These are phyloP conservation scores for Pegea sp. DNA, from an alignment of 23 tunicate species.

Conservation along the genomic window DNA sequence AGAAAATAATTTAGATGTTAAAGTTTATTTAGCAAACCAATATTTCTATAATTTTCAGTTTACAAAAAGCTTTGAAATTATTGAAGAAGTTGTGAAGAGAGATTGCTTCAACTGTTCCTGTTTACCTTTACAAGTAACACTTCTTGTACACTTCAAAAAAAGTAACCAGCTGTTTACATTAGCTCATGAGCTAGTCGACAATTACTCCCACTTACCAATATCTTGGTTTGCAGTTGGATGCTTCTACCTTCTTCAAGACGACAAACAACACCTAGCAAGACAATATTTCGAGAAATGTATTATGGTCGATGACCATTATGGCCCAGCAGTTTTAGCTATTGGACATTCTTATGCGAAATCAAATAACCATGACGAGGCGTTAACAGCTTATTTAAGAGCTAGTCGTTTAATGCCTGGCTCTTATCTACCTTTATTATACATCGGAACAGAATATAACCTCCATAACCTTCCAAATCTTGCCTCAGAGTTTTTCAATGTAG, in stretches of 20 bases:
- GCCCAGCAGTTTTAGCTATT: slow-evolving; percentile 80
- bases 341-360: slow-evolving; percentile 87
- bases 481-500: slow-evolving; percentile 49
- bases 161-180: slow-evolving; percentile 52
- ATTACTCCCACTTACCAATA: slow-evolving; percentile 52
- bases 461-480: slow-evolving; percentile 70
- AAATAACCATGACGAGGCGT: slow-evolving; percentile 84
- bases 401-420: slow-evolving; percentile 67
- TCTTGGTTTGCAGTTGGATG: slow-evolving; percentile 94
- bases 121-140: slow-evolving; percentile 59
- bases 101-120: slow-evolving; percentile 62
- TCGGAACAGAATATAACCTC: slow-evolving; percentile 83
- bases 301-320: slow-evolving; percentile 58
- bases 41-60: slow-evolving; percentile 85
- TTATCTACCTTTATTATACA: slow-evolving; percentile 82
- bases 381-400: slow-evolving; percentile 84
- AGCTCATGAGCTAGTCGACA: slow-evolving; percentile 52
- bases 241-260: slow-evolving; percentile 55
- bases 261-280: slow-evolving; percentile 59
- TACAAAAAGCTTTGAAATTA: slow-evolving; percentile 33
- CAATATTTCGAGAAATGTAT: slow-evolving; percentile 57
- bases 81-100: slow-evolving; percentile 27
- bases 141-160: slow-evolving; percentile 49
- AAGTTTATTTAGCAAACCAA: slow-evolving; percentile 48
- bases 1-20: slow-evolving; percentile 68